These are phyloP conservation scores for Paramormyrops hopkinsi DNA, from an alignment of 2,797 vertebrate genomes.

Conservation along the genomic window DNA sequence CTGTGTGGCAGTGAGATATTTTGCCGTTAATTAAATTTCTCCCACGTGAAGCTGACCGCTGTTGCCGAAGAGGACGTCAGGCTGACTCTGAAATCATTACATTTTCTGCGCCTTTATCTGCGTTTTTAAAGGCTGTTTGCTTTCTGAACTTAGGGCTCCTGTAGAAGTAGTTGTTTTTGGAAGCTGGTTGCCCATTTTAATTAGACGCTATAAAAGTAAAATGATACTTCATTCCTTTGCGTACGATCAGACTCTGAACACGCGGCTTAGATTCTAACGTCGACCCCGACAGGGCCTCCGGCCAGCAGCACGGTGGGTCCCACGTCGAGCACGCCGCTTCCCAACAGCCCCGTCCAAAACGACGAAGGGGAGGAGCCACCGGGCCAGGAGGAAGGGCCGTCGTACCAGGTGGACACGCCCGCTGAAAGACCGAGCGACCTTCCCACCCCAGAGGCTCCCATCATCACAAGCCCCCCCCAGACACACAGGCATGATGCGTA, in stretches of 20 bases:
- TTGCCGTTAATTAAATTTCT: slow-evolving; percentile 36
- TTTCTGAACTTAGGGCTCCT: not conserved
- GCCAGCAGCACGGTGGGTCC: slow-evolving; percentile 37
- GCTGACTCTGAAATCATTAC: not conserved
- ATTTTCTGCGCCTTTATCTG: not conserved
- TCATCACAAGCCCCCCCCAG: slow-evolving; percentile 89
- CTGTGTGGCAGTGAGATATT: not conserved
- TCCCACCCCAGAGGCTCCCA: slow-evolving; percentile 80
- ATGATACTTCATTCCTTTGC: not conserved
- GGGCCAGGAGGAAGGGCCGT: slow-evolving; percentile 32
- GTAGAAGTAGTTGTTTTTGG: not conserved
- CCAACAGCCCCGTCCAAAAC: slow-evolving; percentile 57
- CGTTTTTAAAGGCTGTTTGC: not conserved
- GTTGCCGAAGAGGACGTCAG: not conserved
- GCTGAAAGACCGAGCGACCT: slow-evolving; percentile 45
- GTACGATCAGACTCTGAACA: not conserved
- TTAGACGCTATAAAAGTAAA: not conserved
- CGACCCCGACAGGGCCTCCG: slow-evolving; percentile 49
- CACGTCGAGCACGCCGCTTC: slow-evolving; percentile 37
- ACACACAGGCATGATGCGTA: slow-evolving; percentile 80
- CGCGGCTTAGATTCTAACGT: not conserved
- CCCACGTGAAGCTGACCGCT: not conserved
- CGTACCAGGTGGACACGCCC: slow-evolving; percentile 9
- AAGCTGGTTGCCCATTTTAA: not conserved
- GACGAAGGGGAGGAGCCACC: slow-evolving; percentile 54